Evolutionary conservation across 2,888 invertebrate species (phyloP).

Genomic region (Beris chalybata): DNA sequence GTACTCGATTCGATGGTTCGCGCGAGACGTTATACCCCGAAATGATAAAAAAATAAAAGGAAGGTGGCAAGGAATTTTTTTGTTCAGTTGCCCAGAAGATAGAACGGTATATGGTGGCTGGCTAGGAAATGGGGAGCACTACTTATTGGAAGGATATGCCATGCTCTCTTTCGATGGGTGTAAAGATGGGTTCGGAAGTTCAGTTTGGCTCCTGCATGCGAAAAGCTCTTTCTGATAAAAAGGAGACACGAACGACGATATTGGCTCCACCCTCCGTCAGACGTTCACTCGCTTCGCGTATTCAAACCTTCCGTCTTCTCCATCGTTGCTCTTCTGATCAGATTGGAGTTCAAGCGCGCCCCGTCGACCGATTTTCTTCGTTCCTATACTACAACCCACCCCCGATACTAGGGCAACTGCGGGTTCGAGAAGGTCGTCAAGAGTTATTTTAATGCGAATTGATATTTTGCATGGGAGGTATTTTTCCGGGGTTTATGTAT

Average conservation of each 20-base stretch:
- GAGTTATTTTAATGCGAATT: constrained; percentile 21
- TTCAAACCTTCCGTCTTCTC: no score
- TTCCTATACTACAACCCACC: neutral
- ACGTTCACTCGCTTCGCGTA: no score
- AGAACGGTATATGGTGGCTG: no score
- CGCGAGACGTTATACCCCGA: neutral
- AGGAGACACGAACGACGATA: constrained; percentile 24
- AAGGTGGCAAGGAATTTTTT: no score
- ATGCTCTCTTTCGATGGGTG: neutral
- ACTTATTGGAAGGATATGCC: neutral
- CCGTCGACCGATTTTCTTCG: neutral
- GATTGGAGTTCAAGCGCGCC: constrained; percentile 14
- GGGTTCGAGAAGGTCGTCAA: neutral
- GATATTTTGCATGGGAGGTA: constrained; percentile 18
- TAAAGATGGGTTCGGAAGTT: no score
- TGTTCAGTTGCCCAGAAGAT: no score
- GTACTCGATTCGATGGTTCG: constrained; percentile 34
- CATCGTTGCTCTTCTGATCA: constrained; percentile 10
- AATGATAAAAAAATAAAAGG: no score
- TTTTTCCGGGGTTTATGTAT: no score
- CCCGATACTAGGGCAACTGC: neutral
- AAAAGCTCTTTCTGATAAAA: constrained; percentile 36
- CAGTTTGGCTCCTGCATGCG: constrained; percentile 12
- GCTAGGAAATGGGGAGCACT: neutral
- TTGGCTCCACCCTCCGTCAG: constrained; percentile 34